Percentiles rank a stretch among this genome's conserved stretches.
Conservation (phyloP, 23 tunicate species). For the Phallusia fumigata region DNA sequence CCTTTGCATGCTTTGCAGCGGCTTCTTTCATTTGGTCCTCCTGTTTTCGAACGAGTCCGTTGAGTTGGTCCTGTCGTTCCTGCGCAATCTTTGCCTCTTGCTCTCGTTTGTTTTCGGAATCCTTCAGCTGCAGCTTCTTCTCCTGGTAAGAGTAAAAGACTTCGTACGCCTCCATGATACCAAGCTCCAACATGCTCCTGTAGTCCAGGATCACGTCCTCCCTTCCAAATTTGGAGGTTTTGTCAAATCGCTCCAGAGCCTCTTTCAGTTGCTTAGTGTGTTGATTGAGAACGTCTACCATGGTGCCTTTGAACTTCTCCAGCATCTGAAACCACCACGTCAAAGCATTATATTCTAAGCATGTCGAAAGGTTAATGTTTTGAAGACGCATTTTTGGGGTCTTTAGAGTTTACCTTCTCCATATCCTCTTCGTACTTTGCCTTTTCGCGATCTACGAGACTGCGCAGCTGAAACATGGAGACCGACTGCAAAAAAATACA, state of each 20-base stretch:
- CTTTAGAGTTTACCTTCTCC: not conserved
- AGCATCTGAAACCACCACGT: not conserved
- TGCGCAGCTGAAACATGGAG: not conserved
- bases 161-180: not conserved
- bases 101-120: not conserved
- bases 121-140: not conserved
- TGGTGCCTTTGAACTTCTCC: not conserved
- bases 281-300: not conserved
- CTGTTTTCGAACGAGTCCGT: not conserved
- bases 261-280: not conserved
- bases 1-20: conserved; percentile 4
- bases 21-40: conserved; percentile 1
- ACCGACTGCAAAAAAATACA: not conserved
- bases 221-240: not conserved
- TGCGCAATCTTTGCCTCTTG: not conserved
- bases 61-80: not conserved
- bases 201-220: not conserved
- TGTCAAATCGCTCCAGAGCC: not conserved
- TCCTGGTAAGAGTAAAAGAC: not conserved
- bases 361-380: no score
- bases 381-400: no score
- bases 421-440: not conserved
- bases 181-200: conserved; percentile 6
- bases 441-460: not conserved
- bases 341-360: not conserved